phyloP scores from a whole-genome alignment of 2,113 vertebrate species.

The Lanius collurio region DNA sequence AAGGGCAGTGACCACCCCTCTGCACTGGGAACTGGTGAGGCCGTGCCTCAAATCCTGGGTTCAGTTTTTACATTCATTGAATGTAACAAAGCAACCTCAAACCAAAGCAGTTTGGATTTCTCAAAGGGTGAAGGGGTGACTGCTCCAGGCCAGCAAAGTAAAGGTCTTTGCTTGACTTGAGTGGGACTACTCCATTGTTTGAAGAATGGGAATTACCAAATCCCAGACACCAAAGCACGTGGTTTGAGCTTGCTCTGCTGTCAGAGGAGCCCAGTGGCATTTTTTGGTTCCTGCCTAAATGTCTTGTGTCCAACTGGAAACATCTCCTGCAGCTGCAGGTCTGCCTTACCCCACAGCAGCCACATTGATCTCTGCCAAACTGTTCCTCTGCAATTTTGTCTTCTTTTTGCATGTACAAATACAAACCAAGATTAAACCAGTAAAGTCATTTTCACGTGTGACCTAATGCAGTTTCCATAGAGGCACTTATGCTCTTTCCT shows the following conservation, averaged over 20 bases:
- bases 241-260: neutral
- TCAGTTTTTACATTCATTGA: neutral
- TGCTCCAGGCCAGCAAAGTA: neutral
- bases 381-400: rapidly evolving
- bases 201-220: neutral
- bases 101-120: neutral
- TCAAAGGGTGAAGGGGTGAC: neutral
- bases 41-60: neutral
- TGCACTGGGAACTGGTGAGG: neutral
- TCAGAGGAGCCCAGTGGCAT: neutral
- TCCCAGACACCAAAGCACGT: neutral
- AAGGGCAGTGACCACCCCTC: neutral
- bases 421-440: neutral
- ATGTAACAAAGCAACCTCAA: neutral
- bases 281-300: neutral
- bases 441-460: neutral
- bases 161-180: neutral
- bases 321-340: neutral
- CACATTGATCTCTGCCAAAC: rapidly evolving
- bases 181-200: neutral
- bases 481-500: neutral
- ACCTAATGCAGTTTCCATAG: constrained; percentile 4
- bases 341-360: neutral
- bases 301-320: neutral
- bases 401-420: neutral